These are phyloP conservation scores for Conus betulinus DNA, from an alignment of 1,140 invertebrate genomes.

Conservation along the genomic window DNA sequence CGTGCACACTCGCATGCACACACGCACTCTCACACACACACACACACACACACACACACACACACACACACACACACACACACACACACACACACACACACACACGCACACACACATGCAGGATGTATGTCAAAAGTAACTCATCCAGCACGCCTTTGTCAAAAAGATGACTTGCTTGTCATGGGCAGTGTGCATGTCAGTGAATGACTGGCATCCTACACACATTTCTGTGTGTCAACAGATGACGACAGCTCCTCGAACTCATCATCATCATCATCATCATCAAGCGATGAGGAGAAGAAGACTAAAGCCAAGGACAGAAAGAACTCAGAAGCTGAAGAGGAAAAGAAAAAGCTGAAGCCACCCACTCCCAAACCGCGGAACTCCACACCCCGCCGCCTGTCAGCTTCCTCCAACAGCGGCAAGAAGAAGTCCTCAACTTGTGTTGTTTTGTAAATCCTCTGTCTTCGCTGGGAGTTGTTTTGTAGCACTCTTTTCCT, in stretches of 20 bases:
- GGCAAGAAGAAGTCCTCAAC: slow-evolving; percentile 10
- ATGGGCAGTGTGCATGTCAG: too few relatives aligned
- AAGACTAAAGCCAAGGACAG: not conserved
- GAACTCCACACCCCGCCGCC: not conserved
- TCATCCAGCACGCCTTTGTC: too few relatives aligned
- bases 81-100: too few relatives aligned
- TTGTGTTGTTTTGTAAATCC: slow-evolving; percentile 15
- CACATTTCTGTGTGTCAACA: not conserved
- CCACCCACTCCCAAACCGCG: not conserved
- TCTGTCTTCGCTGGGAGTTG: not conserved
- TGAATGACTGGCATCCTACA: too few relatives aligned
- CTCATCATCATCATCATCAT: not conserved
- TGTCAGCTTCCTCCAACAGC: not conserved
- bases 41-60: too few relatives aligned
- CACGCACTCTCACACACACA: too few relatives aligned
- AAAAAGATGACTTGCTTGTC: too few relatives aligned
- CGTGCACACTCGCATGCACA: too few relatives aligned
- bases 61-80: too few relatives aligned
- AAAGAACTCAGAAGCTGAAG: not conserved
- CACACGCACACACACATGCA: too few relatives aligned
- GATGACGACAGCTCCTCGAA: not conserved
- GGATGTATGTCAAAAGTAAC: too few relatives aligned
- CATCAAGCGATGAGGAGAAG: not conserved
- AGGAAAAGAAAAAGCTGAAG: not conserved
- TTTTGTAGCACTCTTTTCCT: not conserved